Evolutionary conservation across 2,113 vertebrate species (phyloP).

Genomic region (Python bivittatus): DNA sequence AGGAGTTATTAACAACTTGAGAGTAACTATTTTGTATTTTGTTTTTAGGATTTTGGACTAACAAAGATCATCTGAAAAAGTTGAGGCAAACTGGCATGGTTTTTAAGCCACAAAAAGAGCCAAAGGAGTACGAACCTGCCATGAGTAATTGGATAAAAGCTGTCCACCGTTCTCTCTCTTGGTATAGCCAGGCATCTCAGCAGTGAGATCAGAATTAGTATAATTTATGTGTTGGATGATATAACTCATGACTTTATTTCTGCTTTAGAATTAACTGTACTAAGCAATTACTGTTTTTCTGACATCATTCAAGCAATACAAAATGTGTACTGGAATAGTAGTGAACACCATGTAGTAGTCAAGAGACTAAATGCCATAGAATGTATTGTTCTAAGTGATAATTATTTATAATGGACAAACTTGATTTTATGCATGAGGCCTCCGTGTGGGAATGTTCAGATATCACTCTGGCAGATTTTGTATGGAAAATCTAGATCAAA

Average conservation of each 20-base stretch:
- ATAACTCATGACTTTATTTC: constrained; percentile 14
- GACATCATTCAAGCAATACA: constrained; percentile 9
- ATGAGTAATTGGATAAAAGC: constrained; percentile 89
- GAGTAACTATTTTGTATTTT: constrained; percentile 44
- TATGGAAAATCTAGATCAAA: not conserved
- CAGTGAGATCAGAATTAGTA: not conserved
- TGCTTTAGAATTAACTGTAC: not conserved
- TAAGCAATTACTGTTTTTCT: not conserved
- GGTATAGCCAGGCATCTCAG: constrained; percentile 79
- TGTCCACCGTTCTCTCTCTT: constrained; percentile 81
- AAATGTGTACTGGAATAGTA: constrained; percentile 17
- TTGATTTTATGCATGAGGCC: not conserved
- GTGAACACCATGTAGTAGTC: constrained; percentile 47
- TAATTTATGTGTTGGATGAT: not conserved
- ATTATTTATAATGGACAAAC: not conserved
- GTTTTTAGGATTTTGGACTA: constrained; percentile 86
- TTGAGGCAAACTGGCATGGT: constrained; percentile 76
- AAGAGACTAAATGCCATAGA: constrained; percentile 28
- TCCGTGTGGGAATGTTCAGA: not conserved
- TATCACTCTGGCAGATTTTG: not conserved
- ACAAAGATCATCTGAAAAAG: constrained; percentile 86
- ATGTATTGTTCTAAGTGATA: not conserved
- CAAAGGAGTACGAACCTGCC: constrained; percentile 70
- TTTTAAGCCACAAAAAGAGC: constrained; percentile 79
- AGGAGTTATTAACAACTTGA: constrained; percentile 35